Conservation (phyloP, 2,113 vertebrate species). For the Kobus ellipsiprymnus region DNA sequence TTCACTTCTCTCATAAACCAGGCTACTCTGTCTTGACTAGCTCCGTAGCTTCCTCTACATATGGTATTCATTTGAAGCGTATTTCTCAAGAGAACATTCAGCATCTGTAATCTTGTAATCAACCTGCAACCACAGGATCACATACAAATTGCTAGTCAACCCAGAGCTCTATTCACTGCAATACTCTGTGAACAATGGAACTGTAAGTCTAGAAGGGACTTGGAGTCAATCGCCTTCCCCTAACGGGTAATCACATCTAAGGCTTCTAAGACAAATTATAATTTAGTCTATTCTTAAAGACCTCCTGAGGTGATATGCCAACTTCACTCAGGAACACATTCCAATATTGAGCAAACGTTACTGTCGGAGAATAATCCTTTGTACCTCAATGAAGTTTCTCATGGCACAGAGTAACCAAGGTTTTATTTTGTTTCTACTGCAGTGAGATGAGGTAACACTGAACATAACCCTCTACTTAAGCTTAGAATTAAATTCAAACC, state of each 20-base stretch:
- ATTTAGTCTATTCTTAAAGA: constrained; percentile 50
- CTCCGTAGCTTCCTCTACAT: not conserved
- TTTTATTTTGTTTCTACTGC: not conserved
- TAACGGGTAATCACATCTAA: constrained; percentile 43
- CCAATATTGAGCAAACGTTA: not conserved
- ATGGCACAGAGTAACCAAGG: not conserved
- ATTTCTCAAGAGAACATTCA: constrained; percentile 3
- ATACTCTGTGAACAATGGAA: not conserved
- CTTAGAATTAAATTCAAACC: not conserved
- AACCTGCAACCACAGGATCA: constrained; percentile 43
- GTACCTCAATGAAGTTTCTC: not conserved
- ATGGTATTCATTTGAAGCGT: not conserved
- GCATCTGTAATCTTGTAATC: constrained; percentile 43
- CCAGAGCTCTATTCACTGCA: not conserved
- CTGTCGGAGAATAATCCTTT: constrained; percentile 21
- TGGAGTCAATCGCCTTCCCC: not conserved
- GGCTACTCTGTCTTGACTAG: not conserved
- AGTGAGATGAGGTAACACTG: not conserved
- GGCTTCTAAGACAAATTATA: constrained; percentile 25
- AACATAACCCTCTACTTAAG: not conserved
- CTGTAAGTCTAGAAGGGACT: not conserved
- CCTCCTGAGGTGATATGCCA: constrained; percentile 37
- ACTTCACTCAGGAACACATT: not conserved
- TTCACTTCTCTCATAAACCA: not conserved
- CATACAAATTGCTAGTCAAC: constrained; percentile 40